Evolutionary conservation across 2,113 vertebrate species (phyloP), one percentile per base, ranked within the genome.

Genomic region (Candoia aspera): DNA sequence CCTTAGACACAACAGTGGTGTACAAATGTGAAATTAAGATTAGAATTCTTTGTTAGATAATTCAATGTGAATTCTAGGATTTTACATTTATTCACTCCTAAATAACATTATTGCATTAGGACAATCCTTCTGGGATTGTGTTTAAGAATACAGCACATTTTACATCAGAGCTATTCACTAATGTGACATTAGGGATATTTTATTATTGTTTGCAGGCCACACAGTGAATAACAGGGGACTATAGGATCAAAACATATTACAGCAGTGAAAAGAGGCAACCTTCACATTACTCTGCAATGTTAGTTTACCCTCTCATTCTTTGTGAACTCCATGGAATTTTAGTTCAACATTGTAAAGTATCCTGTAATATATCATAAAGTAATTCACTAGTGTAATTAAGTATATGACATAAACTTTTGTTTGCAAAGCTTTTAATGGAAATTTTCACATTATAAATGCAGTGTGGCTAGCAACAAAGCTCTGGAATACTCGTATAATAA

Each of bases 391-490:
- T 73, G 13, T 68, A 13, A 60, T 2, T 83, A 79, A 23, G 23
- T 55, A 24, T 8, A 21, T 24, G 68, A n/a, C 94, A 11, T 91
- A 62, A 15, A 23, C 0, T 49, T 88, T 86, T 59, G 37, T 24
- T 29, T 42, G 0, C 10, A 8, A 87, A 84, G n/a, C 13, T 90
- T 85, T 93, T 64, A 86, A 88, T 84, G 90, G 73, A 53, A 86
- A 37, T 88, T 87, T 33, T 84, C 58, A 85, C 23, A 0, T 55
- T 3, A 29, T 57, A 49, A 68, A 2, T 2, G 23, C 4, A 29
- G 29, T 64, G 87, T 84, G 87, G 84, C 55, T 87, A 92, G 84
- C 46, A 93, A 29, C 55, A 90, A 57, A 90, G 33, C 11, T 62
- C 11, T 46, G 49, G 24, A 79, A 86, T 60, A 53, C 62, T 87